Conservation (phyloP, 2,113 vertebrate species). For the Chaenocephalus aceratus region DNA sequence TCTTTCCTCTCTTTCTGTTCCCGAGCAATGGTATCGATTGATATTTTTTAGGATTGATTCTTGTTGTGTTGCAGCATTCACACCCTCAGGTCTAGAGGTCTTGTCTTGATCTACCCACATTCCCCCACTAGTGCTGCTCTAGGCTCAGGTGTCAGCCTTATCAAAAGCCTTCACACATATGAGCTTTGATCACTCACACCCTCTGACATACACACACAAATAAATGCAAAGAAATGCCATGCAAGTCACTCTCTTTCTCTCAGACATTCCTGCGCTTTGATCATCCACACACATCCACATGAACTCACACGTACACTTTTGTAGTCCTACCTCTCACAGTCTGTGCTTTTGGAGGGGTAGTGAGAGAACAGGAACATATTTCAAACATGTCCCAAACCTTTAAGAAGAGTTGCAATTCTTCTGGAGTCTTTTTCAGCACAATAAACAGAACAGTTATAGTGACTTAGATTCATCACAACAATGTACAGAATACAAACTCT, state of each 20-base stretch:
- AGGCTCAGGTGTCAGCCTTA: conserved; percentile 72
- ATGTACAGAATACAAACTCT: neutral
- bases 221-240: conserved; percentile 49
- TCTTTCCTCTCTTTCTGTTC: conserved; percentile 39
- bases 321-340: conserved; percentile 44
- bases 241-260: conserved; percentile 60
- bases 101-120: conserved; percentile 77
- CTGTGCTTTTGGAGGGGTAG: neutral
- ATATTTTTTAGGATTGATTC: conserved; percentile 71
- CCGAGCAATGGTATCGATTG: conserved; percentile 54
- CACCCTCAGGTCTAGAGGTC: conserved; percentile 70
- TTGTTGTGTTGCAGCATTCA: conserved; percentile 63
- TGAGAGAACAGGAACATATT: neutral
- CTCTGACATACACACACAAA: conserved; percentile 41
- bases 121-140: conserved; percentile 64
- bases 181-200: conserved; percentile 73
- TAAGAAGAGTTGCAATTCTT: conserved; percentile 27
- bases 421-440: conserved; percentile 8
- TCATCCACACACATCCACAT: conserved; percentile 48
- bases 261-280: conserved; percentile 68
- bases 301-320: conserved; percentile 42
- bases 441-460: conserved; percentile 6
- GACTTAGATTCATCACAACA: conserved; percentile 9
- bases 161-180: conserved; percentile 68
- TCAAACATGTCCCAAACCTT: conserved; percentile 41